Evolutionary conservation across 30 jellyfish, hydroid and myxozoan genomes (phyloP), one percentile per base, ranked within the genome.

Genomic region (Morbakka virulenta): DNA sequence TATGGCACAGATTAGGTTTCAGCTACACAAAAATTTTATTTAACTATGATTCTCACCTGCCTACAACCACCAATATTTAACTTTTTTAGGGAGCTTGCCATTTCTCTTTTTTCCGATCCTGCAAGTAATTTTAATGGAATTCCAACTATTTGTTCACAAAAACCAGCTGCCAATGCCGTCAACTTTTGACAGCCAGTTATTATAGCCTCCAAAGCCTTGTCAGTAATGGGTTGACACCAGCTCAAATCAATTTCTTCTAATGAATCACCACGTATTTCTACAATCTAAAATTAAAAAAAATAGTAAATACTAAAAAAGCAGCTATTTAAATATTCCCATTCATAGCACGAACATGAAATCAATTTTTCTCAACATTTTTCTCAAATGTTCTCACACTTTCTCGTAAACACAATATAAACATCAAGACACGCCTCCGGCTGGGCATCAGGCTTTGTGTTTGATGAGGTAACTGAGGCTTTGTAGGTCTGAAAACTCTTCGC

Each of bases 41-140:
- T n/a, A n/a, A n/a, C n/a, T n/a, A n/a, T n/a, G n/a, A n/a, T n/a
- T 2, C 82, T 21, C 47, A 83, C 95, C 86, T 62, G 51, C 25
- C 69, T 32, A 51, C 95, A 83, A 32, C 82, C 95, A 31, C 85
- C 80, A 27, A 83, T 20, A 0, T 75, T 79, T 2, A 83, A 79
- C 49, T 74, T 62, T 34, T 31, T 65, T 67, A 83, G 64, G 23
- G 32, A 17, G n/a, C 28, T 57, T 21, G 95, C 95, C 52, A 72
- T 87, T 50, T 83, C 67, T 32, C 52, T 50, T 25, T 72, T 51
- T 12, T 29, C 35, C 24, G 69, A 13, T 1, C 23, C 13, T 2
- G 50, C 17, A 0, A 53, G 64, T 26, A 35, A 70, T 29, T 64
- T 62, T 9, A 83, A 28, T 0, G 95, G 88, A 41, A 62, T 69